Conservation (phyloP, 2,113 vertebrate genomes). For the Rhizomys pruinosus region DNA sequence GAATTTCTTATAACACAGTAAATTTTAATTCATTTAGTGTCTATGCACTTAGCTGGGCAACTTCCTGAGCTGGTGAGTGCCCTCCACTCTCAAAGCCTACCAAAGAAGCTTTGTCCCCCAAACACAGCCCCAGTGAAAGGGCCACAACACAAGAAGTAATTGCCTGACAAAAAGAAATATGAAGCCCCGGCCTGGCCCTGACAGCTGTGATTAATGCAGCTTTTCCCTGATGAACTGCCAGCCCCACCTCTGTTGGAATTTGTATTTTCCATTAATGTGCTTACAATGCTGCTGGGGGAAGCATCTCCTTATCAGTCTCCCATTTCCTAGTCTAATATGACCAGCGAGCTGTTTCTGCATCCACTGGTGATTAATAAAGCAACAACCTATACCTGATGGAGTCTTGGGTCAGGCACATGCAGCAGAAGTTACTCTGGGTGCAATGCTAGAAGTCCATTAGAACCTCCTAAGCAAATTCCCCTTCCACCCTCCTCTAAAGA, state of each 20-base stretch:
- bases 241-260: neutral
- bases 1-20: constrained; percentile 12
- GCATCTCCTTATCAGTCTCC: neutral
- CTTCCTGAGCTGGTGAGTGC: constrained; percentile 26
- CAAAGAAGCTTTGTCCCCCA: constrained; percentile 45
- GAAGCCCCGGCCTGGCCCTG: constrained; percentile 57
- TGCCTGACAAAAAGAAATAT: constrained; percentile 40
- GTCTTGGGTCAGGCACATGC: neutral
- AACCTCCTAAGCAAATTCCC: neutral
- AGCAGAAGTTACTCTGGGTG: neutral
- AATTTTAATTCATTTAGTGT: constrained; percentile 2
- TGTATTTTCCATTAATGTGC: neutral
- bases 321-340: neutral
- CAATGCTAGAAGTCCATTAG: neutral
- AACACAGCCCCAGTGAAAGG: constrained; percentile 27
- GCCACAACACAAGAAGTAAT: constrained; percentile 10
- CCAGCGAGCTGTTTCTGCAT: neutral
- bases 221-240: constrained; percentile 16
- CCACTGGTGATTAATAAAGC: neutral
- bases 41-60: neutral
- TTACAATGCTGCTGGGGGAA: neutral
- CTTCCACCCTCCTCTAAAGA: neutral
- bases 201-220: constrained; percentile 11
- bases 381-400: neutral
- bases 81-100: neutral